phyloP scores from a whole-genome alignment of 2,888 invertebrate genomes.

The Diplolepis rosae region DNA sequence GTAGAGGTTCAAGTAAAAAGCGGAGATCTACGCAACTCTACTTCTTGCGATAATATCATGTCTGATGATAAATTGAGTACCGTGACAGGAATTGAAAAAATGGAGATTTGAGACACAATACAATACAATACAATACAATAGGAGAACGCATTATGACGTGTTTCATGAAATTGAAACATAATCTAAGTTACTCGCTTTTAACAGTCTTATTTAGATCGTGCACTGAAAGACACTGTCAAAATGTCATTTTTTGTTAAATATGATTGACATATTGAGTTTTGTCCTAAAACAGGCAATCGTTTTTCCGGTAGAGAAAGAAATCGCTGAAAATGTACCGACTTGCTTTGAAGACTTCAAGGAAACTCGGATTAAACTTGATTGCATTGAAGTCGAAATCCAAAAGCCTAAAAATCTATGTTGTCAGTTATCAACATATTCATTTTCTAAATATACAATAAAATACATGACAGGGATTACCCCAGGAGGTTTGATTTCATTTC shows the following conservation, averaged over 20 bases:
- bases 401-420: no score
- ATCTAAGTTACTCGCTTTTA: slow-evolving; percentile 14
- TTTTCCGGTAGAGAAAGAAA: slow-evolving; percentile 43
- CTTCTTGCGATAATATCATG: slow-evolving; percentile 15
- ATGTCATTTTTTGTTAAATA: slow-evolving; percentile 35
- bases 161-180: slow-evolving; percentile 33
- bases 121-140: no score
- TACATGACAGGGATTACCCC: slow-evolving; percentile 55
- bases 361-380: slow-evolving; percentile 52
- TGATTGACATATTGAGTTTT: slow-evolving; percentile 32
- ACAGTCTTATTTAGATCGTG: neutral
- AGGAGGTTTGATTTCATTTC: slow-evolving; percentile 49
- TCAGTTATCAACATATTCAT: slow-evolving; percentile 48
- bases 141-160: neutral
- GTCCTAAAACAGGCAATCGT: slow-evolving; percentile 31
- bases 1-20: neutral
- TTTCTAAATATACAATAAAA: slow-evolving; percentile 53
- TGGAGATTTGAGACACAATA: slow-evolving; percentile 9
- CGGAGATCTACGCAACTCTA: neutral
- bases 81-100: slow-evolving; percentile 30
- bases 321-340: slow-evolving; percentile 47
- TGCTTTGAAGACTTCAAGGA: slow-evolving; percentile 52
- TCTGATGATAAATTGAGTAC: slow-evolving; percentile 23
- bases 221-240: slow-evolving; percentile 34
- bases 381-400: slow-evolving; percentile 51